Evolutionary conservation across 1,140 invertebrate species (phyloP).

Genomic region (Anthonomus grandis): DNA sequence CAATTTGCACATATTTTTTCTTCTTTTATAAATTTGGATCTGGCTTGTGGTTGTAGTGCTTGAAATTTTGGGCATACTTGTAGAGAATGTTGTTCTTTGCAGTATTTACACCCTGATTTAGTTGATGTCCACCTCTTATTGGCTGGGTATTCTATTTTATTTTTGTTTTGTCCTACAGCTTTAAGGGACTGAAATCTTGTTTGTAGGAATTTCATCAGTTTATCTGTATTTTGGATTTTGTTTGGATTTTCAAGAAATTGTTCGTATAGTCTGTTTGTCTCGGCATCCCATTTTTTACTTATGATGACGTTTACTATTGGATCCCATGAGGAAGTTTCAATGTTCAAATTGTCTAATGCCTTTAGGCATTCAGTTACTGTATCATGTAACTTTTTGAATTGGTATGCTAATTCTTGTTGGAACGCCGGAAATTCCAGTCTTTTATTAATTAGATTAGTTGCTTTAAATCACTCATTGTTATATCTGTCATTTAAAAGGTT

Average conservation of each 20-base stretch:
- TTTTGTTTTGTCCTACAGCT: background rate
- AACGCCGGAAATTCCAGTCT: background rate
- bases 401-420: background rate
- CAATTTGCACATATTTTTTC: background rate
- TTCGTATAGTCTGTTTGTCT: background rate
- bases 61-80: background rate
- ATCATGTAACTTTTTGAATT: constrained; percentile 7
- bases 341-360: constrained; percentile 7
- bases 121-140: background rate
- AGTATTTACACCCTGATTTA: too few species aligned
- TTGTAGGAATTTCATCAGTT: background rate
- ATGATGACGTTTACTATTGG: background rate
- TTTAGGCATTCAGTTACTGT: background rate
- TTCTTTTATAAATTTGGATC: background rate
- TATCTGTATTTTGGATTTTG: background rate
- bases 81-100: too few species aligned
- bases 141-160: background rate
- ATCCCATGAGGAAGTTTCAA: background rate
- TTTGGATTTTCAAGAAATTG: background rate
- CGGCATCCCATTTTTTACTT: background rate
- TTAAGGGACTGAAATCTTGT: constrained; percentile 1
- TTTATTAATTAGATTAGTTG: background rate
- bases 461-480: background rate
- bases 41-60: background rate
- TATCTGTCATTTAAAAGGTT: background rate